Percentiles rank a stretch among this genome's conserved stretches.
These are phyloP conservation scores for Hippopotamus amphibius DNA, from an alignment of 2,113 vertebrate species.

Conservation along the genomic window DNA sequence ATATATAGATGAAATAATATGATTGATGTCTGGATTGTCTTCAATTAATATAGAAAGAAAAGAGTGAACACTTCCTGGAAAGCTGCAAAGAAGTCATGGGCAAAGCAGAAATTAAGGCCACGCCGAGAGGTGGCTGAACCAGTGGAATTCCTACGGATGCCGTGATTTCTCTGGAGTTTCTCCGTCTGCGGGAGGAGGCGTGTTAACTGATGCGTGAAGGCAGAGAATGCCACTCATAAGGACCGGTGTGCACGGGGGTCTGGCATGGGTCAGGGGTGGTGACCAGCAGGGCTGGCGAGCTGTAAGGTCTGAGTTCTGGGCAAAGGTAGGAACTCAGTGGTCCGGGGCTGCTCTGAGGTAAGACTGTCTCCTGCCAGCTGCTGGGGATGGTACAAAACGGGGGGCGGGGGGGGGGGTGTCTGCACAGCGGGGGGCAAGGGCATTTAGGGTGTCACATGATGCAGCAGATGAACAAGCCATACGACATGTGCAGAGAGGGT, in stretches of 20 bases:
- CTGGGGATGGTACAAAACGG: background rate
- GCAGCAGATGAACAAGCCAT: too few species aligned
- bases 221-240: background rate
- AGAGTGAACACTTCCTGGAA: background rate
- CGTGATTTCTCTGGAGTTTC: background rate
- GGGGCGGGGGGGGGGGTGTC: background rate
- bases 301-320: background rate
- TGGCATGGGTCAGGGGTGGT: background rate
- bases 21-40: background rate
- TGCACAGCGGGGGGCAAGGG: fast-evolving
- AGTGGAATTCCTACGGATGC: background rate
- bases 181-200: background rate
- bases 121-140: background rate
- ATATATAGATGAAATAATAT: background rate
- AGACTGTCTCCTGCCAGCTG: background rate
- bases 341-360: background rate
- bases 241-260: fast-evolving
- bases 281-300: background rate
- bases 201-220: background rate
- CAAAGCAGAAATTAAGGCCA: background rate
- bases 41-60: background rate
- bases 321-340: too few species aligned
- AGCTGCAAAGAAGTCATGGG: background rate
- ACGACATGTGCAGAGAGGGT: too few species aligned
- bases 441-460: background rate